Evolutionary conservation across 1,140 invertebrate genomes (phyloP).

Genomic region (Temnothorax longispinosus): DNA sequence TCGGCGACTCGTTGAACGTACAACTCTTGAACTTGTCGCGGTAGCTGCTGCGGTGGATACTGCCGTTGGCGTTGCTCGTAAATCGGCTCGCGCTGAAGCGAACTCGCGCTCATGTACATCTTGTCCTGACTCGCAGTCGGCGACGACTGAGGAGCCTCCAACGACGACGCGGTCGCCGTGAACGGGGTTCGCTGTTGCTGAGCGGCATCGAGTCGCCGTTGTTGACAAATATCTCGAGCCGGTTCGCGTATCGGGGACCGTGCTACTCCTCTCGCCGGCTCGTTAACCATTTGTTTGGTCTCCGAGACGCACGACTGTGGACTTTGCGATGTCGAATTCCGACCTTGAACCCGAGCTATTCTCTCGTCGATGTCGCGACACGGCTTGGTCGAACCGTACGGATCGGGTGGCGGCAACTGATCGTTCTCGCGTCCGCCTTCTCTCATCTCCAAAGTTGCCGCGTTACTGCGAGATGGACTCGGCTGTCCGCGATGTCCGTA

Average conservation of each 20-base stretch:
- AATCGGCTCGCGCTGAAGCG: constrained; percentile 36
- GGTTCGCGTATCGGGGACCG: background rate
- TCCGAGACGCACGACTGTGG: background rate
- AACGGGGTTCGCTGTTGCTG: background rate
- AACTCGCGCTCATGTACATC: background rate
- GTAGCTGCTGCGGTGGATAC: constrained; percentile 9
- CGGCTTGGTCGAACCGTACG: background rate
- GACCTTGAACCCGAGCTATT: constrained; percentile 25
- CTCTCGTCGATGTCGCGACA: constrained; percentile 24
- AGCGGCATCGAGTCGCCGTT: background rate
- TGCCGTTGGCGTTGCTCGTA: constrained; percentile 11
- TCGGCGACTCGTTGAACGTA: constrained; percentile 40
- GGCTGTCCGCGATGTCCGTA: constrained; percentile 58
- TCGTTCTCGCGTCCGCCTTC: background rate
- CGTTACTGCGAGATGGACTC: constrained; percentile 7
- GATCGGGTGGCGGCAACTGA: background rate
- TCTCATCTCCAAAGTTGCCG: background rate
- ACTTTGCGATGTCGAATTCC: background rate
- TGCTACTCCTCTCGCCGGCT: background rate
- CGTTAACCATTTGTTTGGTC: background rate
- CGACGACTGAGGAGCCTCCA: background rate
- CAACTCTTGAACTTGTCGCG: constrained; percentile 22
- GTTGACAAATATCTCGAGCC: background rate
- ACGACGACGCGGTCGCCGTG: background rate
- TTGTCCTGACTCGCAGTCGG: background rate